phyloP scores from a whole-genome alignment of 35 echinoderm and acorn worm species.

The Patiria miniata region DNA sequence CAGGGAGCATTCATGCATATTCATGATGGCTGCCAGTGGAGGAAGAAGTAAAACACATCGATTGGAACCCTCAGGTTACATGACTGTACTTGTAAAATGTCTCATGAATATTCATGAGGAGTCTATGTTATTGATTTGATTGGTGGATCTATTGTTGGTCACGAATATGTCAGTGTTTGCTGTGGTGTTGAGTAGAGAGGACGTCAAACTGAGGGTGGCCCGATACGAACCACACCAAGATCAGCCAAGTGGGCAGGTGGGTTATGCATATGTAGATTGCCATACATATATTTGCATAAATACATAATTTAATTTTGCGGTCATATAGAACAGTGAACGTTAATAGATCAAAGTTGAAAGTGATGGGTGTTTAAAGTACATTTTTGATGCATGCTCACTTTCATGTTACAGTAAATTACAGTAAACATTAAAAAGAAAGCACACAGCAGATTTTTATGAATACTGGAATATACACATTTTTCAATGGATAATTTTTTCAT shows the following conservation, averaged over 20 bases:
- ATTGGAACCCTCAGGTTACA: background rate
- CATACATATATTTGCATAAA: background rate
- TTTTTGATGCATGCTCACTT: too few relatives aligned
- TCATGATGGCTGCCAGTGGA: background rate
- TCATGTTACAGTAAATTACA: too few relatives aligned
- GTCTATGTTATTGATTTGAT: background rate
- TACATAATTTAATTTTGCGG: too few relatives aligned
- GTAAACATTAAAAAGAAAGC: too few relatives aligned
- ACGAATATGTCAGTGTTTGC: conserved; percentile 1
- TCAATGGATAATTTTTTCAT: too few relatives aligned
- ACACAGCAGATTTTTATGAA: too few relatives aligned
- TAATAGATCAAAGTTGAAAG: too few relatives aligned
- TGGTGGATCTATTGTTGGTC: background rate
- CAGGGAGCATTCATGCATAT: background rate
- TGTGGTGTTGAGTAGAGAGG: conserved; percentile 9
- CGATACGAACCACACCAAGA: background rate
- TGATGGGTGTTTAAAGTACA: too few relatives aligned
- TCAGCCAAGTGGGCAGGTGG: background rate
- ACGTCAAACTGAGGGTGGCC: conserved; percentile 1
- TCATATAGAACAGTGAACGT: too few relatives aligned
- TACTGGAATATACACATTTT: too few relatives aligned
- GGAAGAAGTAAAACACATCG: background rate
- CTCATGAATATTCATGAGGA: conserved; percentile 6
- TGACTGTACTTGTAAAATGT: background rate
- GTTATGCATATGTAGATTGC: background rate